Evolutionary conservation across 30 jellyfish, hydroid and myxozoan genomes (phyloP).

Genomic region (Aurelia aurita complex sp. Pacific): DNA sequence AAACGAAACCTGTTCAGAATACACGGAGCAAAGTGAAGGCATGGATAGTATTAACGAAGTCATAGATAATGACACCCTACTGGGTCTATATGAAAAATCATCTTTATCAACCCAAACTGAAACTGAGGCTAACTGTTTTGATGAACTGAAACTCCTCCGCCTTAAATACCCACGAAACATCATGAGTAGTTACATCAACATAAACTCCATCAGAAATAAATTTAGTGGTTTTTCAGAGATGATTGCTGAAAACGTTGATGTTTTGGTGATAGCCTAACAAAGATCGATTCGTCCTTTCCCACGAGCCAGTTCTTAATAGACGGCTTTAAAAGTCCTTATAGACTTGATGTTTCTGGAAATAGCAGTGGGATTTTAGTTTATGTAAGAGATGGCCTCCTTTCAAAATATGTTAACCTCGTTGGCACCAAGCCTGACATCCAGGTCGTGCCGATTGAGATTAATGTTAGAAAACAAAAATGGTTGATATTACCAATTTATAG

Average conservation of each 20-base stretch:
- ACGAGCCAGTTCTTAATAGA: not conserved
- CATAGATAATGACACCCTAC: not conserved
- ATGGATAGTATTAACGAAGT: not conserved
- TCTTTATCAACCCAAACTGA: conserved; percentile 1
- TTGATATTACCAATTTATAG: too few species aligned
- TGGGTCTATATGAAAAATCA: not conserved
- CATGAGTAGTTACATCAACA: not conserved
- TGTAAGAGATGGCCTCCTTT: too few species aligned
- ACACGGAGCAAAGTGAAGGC: conserved; percentile 5
- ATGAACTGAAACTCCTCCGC: not conserved
- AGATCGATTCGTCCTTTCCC: conserved; percentile 9
- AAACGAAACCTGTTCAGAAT: not conserved
- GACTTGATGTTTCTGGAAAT: too few species aligned
- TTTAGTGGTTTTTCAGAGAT: not conserved
- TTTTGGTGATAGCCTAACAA: not conserved
- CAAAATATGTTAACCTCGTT: too few species aligned
- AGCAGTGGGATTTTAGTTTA: too few species aligned
- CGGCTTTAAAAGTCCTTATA: not conserved
- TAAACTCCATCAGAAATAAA: conserved; percentile 22
- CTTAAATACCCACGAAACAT: too few species aligned
- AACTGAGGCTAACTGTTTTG: not conserved
- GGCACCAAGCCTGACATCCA: too few species aligned
- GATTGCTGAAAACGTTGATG: not conserved
- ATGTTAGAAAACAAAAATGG: too few species aligned
- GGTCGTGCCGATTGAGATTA: too few species aligned